Evolutionary conservation across 2,797 vertebrate species (phyloP).

Genomic region (Ataeniobius toweri): DNA sequence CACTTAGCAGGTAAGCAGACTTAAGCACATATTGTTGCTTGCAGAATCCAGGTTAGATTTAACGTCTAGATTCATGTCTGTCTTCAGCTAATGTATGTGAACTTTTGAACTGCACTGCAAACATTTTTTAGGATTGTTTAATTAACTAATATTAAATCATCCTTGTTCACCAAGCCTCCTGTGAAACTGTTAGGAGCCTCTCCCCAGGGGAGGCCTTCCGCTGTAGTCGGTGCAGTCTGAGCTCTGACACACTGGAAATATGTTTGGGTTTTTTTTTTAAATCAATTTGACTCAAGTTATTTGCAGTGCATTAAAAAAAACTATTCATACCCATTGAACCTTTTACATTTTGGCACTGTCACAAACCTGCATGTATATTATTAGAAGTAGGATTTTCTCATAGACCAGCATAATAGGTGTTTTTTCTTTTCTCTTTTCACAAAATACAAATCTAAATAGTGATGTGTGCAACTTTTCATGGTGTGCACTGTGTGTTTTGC

Average conservation of each 20-base stretch:
- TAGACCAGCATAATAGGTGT: not conserved
- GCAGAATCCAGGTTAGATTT: too few species aligned
- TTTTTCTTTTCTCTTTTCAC: not conserved
- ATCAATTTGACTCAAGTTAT: not conserved
- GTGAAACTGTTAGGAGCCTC: not conserved
- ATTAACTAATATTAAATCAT: not conserved
- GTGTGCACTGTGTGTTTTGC: not conserved
- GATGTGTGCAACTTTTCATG: not conserved
- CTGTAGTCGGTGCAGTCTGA: not conserved
- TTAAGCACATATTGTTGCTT: not conserved
- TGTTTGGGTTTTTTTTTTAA: not conserved
- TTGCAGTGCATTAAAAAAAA: not conserved
- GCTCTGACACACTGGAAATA: not conserved
- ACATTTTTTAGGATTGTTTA: not conserved
- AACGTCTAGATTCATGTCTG: not conserved
- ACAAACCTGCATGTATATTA: not conserved
- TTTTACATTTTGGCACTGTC: not conserved
- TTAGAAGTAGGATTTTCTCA: not conserved
- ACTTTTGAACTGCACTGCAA: not conserved
- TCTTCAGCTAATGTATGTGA: not conserved
- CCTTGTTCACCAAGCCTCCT: not conserved
- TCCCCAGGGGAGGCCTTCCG: not conserved
- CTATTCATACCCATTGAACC: not conserved
- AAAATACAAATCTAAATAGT: not conserved
- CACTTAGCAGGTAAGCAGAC: not conserved